Base-by-base conservation (phyloP, 1,140 invertebrate genomes). In the Aphelenchoides fujianensis region DNA sequence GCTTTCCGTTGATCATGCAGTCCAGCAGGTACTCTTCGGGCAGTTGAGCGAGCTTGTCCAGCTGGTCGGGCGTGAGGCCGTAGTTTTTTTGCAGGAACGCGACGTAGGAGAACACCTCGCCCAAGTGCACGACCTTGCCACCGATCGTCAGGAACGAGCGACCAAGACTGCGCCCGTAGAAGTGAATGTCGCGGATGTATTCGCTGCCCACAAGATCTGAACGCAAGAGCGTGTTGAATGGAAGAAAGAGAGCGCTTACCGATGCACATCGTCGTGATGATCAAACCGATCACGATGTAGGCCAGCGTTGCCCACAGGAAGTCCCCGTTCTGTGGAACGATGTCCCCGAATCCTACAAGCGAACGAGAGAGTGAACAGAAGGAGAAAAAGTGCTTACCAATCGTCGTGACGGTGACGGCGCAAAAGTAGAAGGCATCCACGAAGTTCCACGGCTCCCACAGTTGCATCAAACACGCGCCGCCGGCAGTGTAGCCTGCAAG, bases 1-100 rank as follows among this genome's bases (percentile, higher is more conserved):
- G 79, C n/a, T 79, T 75, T 16, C 82, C 82, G 62, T 83, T 81
- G 34, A 83, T 79, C 31, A 83, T 69, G 64, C 82, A 83, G 53
- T 83, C 82, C 0, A 83, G 67, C 2, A 83, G 77, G 63, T 83
- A 83, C 72, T 83, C 83, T 48, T 48, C 41, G 12, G 41, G 41
- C 12, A 48, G 41, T 75, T 81, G 54, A 52, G 3, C 5, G 28
- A 9, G 7, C 64, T 82, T 77, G 19, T 85, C 84, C 12, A 83
- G 70, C 59, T 83, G 82, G 52, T 83, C 82, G 28, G 82, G 79
- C 30, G 82, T 84, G 19, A 84, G 63, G 30, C 82, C 82, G 64
- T 84, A 83, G 57, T 79, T 84, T 59, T 82, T 84, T 69, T 83
- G 82, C n/a, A 83, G 70, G 69, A 84, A 83, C 12, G 82, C 82